Evolutionary conservation across 64 coral and sea anemone genomes (phyloP).

Genomic region (Pocillopora verrucosa): DNA sequence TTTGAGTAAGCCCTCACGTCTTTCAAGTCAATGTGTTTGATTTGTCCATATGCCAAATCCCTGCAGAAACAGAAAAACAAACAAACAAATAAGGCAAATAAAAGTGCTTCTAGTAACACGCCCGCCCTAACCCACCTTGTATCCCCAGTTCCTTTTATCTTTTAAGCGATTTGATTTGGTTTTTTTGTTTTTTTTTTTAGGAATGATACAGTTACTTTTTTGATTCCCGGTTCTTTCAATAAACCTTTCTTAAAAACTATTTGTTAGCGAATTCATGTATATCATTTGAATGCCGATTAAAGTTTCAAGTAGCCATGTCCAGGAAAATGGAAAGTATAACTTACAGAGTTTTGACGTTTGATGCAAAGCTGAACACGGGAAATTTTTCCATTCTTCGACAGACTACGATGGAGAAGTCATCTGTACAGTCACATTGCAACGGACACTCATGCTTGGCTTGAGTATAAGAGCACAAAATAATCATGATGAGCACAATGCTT

Average conservation of each 20-base stretch:
- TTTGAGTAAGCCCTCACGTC: conserved; percentile 16
- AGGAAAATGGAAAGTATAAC: not conserved
- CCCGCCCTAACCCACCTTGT: no score
- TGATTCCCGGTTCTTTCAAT: not conserved
- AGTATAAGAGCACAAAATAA: not conserved
- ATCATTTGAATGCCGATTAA: not conserved
- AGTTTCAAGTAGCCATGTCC: not conserved
- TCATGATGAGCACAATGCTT: not conserved
- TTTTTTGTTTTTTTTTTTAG: not conserved
- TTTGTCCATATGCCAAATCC: conserved; percentile 35
- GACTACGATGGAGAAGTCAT: conserved; percentile 18
- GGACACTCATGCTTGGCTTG: conserved; percentile 37
- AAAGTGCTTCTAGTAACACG: not conserved
- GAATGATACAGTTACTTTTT: not conserved
- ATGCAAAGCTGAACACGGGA: conserved; percentile 2
- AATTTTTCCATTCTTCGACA: conserved; percentile 35
- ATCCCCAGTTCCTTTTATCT: no score
- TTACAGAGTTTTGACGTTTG: conserved; percentile 52
- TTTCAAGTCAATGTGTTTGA: conserved; percentile 3
- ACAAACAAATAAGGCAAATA: not conserved
- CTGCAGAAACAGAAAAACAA: not conserved
- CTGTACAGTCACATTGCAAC: conserved; percentile 24
- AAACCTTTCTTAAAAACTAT: not conserved
- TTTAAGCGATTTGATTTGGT: no score
- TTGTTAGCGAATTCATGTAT: not conserved